Conservation (phyloP, 1,140 invertebrate species). For the Plutomurus gul region DNA sequence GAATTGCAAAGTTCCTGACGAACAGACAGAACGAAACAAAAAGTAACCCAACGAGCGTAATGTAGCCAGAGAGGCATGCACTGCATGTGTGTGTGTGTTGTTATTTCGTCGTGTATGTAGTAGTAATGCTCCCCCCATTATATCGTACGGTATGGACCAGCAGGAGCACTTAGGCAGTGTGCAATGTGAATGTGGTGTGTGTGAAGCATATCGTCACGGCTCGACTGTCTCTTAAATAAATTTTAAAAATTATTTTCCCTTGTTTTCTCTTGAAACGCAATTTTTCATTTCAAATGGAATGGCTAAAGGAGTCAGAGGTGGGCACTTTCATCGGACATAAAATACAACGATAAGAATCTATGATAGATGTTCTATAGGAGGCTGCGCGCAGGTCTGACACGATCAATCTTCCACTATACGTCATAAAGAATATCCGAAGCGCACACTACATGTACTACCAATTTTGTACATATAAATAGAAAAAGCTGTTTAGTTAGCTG, state of each 20-base stretch:
- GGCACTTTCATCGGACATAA: constrained; percentile 21
- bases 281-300: constrained; percentile 25
- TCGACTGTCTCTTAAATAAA: constrained; percentile 14
- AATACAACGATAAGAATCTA: constrained; percentile 30
- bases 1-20: constrained; percentile 14
- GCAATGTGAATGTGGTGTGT: not conserved
- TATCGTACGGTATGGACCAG: not conserved
- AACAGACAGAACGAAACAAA: constrained; percentile 3
- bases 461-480: too few species aligned
- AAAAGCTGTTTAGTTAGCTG: too few species aligned
- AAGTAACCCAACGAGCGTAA: too few species aligned
- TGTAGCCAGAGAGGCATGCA: too few species aligned
- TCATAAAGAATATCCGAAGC: too few species aligned
- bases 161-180: not conserved
- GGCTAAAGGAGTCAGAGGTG: constrained; percentile 27
- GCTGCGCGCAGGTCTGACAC: constrained; percentile 2
- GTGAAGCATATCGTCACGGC: not conserved
- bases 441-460: too few species aligned
- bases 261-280: constrained; percentile 24
- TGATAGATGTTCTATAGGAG: constrained; percentile 18
- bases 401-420: not conserved
- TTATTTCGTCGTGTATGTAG: too few species aligned
- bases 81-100: constrained; percentile 12
- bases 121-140: too few species aligned
- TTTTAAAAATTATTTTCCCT: constrained; percentile 30